Evolutionary conservation across 2,888 invertebrate genomes (phyloP).

Genomic region (Alloplasta piceator): DNA sequence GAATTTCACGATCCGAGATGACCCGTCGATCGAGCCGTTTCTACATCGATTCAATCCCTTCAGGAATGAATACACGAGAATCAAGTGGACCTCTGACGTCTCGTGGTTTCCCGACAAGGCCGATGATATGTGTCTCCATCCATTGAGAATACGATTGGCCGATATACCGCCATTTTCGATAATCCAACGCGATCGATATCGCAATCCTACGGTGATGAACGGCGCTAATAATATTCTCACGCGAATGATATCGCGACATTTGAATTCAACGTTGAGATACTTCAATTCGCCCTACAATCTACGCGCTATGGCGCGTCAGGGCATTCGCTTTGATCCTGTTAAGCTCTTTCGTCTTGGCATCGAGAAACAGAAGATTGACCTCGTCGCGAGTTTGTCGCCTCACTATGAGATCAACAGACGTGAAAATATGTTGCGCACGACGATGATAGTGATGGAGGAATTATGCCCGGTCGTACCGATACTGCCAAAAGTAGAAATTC

Average conservation of each 20-base stretch:
- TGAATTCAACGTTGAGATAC: not conserved
- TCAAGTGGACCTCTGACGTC: constrained; percentile 20
- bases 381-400: not conserved
- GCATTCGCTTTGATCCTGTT: no score
- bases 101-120: constrained; percentile 68
- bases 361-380: constrained; percentile 38
- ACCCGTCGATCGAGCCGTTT: not conserved
- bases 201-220: not conserved
- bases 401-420: not conserved
- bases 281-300: not conserved
- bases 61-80: constrained; percentile 36
- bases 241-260: not conserved
- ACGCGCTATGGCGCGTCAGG: no score
- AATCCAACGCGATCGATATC: not conserved
- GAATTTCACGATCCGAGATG: not conserved
- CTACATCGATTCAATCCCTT: constrained; percentile 68
- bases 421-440: constrained; percentile 23
- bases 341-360: not conserved
- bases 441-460: constrained; percentile 15
- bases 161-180: constrained; percentile 34
- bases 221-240: constrained; percentile 44
- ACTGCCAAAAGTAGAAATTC: not conserved
- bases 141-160: constrained; percentile 22
- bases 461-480: constrained; percentile 63
- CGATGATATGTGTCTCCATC: constrained; percentile 64